Conservation (phyloP, 2,797 vertebrate genomes). For the Parauchenoglanis ngamensis region DNA sequence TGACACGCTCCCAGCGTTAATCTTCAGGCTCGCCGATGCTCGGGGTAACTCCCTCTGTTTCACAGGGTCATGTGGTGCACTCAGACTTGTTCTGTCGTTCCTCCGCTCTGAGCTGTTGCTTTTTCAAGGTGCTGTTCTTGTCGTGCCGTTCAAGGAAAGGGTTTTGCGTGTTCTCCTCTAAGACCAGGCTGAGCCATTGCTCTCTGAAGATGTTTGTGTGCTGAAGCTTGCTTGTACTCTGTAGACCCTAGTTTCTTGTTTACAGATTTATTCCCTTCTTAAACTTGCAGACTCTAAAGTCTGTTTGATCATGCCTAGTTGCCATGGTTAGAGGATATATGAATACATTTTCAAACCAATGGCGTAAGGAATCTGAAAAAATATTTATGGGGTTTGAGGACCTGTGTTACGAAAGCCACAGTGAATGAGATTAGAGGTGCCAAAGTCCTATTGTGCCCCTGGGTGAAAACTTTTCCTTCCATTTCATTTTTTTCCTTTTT, state of each 20-base stretch:
- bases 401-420: neutral
- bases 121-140: neutral
- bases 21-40: neutral
- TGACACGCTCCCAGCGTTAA: neutral
- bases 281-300: constrained; percentile 35
- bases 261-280: constrained; percentile 46
- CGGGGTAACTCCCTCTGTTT: neutral
- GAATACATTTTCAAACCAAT: constrained; percentile 39
- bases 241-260: constrained; percentile 52
- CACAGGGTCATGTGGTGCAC: neutral
- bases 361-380: neutral
- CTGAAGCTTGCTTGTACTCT: constrained; percentile 17
- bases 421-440: constrained; percentile 43
- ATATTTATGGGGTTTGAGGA: neutral
- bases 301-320: constrained; percentile 34
- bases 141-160: neutral
- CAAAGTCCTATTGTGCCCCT: constrained; percentile 37
- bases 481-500: neutral
- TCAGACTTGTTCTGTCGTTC: neutral
- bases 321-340: constrained; percentile 16
- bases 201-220: neutral
- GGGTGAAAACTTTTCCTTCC: neutral
- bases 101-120: neutral
- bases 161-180: neutral
- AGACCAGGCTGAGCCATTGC: neutral